A percentile compares a stretch with the other conserved stretches of the same genome.
Evolutionary conservation across 2,888 invertebrate genomes (phyloP).

Genomic region (Parapristionchus giblindavisi): DNA sequence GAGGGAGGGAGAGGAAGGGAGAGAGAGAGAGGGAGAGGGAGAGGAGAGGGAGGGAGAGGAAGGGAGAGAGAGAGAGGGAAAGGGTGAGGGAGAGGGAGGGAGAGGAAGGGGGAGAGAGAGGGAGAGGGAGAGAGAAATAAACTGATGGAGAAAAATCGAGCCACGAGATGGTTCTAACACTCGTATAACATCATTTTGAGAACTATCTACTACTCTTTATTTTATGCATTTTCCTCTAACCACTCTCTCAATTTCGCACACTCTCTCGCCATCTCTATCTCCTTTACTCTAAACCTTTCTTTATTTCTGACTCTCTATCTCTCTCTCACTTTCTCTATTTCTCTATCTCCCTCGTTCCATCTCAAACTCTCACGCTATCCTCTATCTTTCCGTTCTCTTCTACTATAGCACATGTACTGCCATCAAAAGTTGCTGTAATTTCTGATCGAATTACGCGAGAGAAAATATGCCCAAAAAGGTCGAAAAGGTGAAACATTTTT

Average conservation of each 20-base stretch:
- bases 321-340: too few relatives aligned
- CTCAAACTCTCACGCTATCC: too few relatives aligned
- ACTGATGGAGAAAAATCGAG: neutral
- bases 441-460: too few relatives aligned
- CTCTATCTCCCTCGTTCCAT: too few relatives aligned
- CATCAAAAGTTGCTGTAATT: too few relatives aligned
- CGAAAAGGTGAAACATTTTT: too few relatives aligned
- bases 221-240: neutral
- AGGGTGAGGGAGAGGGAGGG: conserved; percentile 1
- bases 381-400: too few relatives aligned
- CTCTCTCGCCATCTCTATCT: neutral
- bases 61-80: neutral
- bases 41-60: neutral
- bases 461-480: too few relatives aligned
- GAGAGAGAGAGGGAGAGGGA: neutral
- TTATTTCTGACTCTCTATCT: too few relatives aligned
- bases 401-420: too few relatives aligned
- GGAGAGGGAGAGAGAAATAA: neutral
- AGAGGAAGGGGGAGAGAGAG: neutral
- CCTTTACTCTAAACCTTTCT: too few relatives aligned
- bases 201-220: neutral
- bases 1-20: neutral
- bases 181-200: neutral
- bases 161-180: neutral
- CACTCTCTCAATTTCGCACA: neutral